A percentile compares a stretch with the other conserved stretches of the same genome.
Conservation (phyloP, 2,113 vertebrate genomes). For the Leptobrachium ailaonicum region DNA sequence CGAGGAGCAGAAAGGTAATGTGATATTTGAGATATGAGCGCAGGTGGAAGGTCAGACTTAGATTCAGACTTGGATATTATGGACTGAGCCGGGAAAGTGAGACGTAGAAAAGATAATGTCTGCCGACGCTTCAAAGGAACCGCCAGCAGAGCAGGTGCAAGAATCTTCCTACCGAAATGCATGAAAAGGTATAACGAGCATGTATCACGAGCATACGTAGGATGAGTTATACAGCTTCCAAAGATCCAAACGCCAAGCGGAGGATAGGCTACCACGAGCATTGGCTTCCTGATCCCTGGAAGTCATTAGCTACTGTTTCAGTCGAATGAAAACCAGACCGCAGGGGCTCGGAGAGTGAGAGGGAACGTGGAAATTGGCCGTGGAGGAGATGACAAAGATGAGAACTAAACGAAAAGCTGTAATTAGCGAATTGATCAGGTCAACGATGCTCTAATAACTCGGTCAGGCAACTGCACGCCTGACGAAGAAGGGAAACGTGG, state of each 20-base stretch:
- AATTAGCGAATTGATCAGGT: background rate
- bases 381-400: background rate
- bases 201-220: slow-evolving; percentile 27
- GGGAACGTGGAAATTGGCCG: slow-evolving; percentile 9
- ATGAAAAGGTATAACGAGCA: background rate
- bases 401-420: slow-evolving; percentile 12
- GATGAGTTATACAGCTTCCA: slow-evolving; percentile 39
- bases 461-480: background rate
- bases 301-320: slow-evolving; percentile 48
- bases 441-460: background rate
- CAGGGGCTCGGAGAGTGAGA: background rate
- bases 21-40: background rate
- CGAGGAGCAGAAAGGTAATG: slow-evolving; percentile 1
- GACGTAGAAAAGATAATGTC: background rate
- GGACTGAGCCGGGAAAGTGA: background rate
- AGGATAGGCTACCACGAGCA: slow-evolving; percentile 13
- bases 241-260: slow-evolving; percentile 36
- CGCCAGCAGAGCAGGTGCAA: background rate
- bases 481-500: background rate
- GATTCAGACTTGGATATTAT: background rate
- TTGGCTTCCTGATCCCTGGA: slow-evolving; percentile 20
- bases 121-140: background rate
- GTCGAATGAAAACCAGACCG: slow-evolving; percentile 43
- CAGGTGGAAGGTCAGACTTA: slow-evolving; percentile 13
- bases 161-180: background rate